Evolutionary conservation across 2,797 vertebrate genomes (phyloP).

Genomic region (Hozukius guyotensis): DNA sequence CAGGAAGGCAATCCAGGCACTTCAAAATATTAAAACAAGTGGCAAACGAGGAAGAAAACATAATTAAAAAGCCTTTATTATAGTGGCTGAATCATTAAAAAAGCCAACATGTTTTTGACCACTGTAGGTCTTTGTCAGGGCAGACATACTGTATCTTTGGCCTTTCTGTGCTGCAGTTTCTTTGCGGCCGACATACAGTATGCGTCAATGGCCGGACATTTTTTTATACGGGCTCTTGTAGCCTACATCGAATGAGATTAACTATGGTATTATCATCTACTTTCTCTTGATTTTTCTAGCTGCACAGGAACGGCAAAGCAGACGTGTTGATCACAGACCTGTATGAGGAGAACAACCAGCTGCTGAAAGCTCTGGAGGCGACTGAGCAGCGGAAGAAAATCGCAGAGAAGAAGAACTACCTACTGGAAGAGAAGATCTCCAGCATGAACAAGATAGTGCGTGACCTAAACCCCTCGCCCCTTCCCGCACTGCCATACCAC

Average conservation of each 20-base stretch:
- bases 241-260: neutral
- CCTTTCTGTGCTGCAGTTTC: too few relatives aligned
- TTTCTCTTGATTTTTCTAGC: conserved; percentile 70
- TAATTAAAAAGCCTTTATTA: too few relatives aligned
- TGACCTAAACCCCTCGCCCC: conserved; percentile 84
- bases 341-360: conserved; percentile 91
- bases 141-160: too few relatives aligned
- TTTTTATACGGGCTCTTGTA: too few relatives aligned
- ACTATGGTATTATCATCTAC: neutral
- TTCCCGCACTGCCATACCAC: conserved; percentile 70
- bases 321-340: conserved; percentile 90
- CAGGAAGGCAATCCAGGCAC: too few relatives aligned
- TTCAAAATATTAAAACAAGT: too few relatives aligned
- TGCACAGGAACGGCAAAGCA: conserved; percentile 88
- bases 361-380: conserved; percentile 90
- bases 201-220: neutral
- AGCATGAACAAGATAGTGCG: conserved; percentile 91
- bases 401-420: conserved; percentile 92
- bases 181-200: neutral
- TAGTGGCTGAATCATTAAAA: too few relatives aligned
- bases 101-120: too few relatives aligned
- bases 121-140: too few relatives aligned
- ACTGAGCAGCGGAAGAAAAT: conserved; percentile 90
- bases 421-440: conserved; percentile 94
- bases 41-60: too few relatives aligned